Percentiles rank a stretch among this genome's conserved stretches.
Evolutionary conservation across 2,888 invertebrate genomes (phyloP).

Genomic region (Troides helena): DNA sequence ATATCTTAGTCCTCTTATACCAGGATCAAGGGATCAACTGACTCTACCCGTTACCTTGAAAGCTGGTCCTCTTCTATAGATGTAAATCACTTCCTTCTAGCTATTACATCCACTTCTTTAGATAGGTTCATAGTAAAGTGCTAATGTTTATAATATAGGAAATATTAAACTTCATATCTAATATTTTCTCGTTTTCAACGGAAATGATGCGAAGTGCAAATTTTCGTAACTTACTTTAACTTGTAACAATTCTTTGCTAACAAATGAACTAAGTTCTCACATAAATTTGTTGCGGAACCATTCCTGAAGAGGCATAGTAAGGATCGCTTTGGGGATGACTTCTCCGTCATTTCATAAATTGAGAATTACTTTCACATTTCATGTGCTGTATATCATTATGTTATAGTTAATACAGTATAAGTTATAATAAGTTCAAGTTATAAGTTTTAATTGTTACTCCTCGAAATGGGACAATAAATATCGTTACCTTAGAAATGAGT

Average conservation of each 20-base stretch:
- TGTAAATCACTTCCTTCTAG: too few relatives aligned
- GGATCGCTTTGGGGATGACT: slow-evolving; percentile 8
- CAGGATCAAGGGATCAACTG: neutral
- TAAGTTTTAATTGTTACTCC: neutral
- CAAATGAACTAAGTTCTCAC: slow-evolving; percentile 27
- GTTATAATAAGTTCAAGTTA: neutral
- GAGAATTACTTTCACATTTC: neutral
- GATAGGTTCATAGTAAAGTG: neutral
- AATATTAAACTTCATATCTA: neutral
- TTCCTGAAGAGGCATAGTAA: slow-evolving; percentile 1
- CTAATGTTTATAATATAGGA: neutral
- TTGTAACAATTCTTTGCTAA: slow-evolving; percentile 23
- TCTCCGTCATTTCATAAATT: slow-evolving; percentile 1
- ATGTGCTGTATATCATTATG: neutral
- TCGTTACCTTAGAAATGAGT: too few relatives aligned
- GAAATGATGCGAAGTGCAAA: slow-evolving; percentile 19
- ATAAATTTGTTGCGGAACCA: slow-evolving; percentile 24
- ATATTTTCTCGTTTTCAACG: slow-evolving; percentile 15
- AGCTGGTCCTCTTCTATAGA: too few relatives aligned
- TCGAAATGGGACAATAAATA: neutral
- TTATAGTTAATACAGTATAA: neutral
- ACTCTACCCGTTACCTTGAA: too few relatives aligned
- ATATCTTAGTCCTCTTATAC: neutral
- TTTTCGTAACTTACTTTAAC: slow-evolving; percentile 23
- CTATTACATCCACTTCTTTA: neutral